These are phyloP conservation scores for Hozukius guyotensis DNA, from an alignment of 2,797 vertebrate species.

Conservation along the genomic window DNA sequence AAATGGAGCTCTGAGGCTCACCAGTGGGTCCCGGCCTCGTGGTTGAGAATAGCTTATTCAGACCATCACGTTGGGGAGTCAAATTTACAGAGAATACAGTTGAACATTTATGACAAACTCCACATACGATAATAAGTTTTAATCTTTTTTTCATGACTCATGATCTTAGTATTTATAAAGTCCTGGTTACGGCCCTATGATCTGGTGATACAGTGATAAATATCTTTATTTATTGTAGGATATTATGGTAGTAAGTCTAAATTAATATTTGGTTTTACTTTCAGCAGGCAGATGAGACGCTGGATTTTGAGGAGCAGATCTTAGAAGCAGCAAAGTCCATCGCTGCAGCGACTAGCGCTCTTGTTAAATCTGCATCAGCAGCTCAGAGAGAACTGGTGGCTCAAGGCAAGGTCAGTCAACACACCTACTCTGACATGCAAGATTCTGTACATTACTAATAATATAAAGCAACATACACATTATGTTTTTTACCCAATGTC, in stretches of 20 bases:
- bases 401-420: conserved; percentile 93
- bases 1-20: not conserved
- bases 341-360: conserved; percentile 95
- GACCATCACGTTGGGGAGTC: not conserved
- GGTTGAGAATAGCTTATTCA: not conserved
- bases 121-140: not conserved
- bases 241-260: not conserved
- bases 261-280: conserved; percentile 34
- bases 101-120: not conserved
- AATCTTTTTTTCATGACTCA: not conserved
- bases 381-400: conserved; percentile 98
- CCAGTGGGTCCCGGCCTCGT: too few relatives aligned
- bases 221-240: not conserved
- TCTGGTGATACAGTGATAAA: not conserved
- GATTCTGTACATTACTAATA: not conserved
- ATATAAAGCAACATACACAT: not conserved
- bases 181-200: not conserved
- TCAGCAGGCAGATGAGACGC: conserved; percentile 96
- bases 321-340: conserved; percentile 98
- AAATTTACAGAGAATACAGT: not conserved
- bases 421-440: not conserved
- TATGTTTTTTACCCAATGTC: not conserved
- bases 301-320: conserved; percentile 99
- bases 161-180: not conserved
- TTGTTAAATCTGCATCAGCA: conserved; percentile 98